phyloP scores from a whole-genome alignment of 2,797 vertebrate species.

The Epinephelus awoara region DNA sequence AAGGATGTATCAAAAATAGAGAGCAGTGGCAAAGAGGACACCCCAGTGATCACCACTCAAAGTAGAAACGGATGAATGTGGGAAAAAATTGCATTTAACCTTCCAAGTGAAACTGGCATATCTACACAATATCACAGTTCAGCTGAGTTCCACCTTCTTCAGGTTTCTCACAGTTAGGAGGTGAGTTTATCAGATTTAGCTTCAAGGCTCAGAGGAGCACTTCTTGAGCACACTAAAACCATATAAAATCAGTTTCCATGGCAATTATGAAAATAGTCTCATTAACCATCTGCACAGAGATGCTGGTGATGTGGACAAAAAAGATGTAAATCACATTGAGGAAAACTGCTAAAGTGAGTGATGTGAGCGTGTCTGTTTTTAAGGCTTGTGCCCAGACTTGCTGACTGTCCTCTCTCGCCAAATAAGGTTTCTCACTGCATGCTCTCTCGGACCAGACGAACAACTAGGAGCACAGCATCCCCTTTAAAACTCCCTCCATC shows the following conservation, averaged over 20 bases:
- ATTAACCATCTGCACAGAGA: conserved; percentile 8
- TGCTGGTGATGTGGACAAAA: neutral
- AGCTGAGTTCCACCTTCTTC: neutral
- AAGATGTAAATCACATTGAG: neutral
- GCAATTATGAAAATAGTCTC: conserved; percentile 23
- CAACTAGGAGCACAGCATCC: conserved; percentile 21
- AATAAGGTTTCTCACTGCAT: conserved; percentile 66
- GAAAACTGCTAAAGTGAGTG: neutral
- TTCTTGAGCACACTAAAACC: neutral
- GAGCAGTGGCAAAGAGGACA: neutral
- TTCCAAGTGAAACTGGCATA: neutral
- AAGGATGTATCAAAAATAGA: too few relatives aligned
- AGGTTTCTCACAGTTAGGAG: neutral
- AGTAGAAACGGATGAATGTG: neutral
- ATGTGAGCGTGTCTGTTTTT: conserved; percentile 14
- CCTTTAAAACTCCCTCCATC: conserved; percentile 25
- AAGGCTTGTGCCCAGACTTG: conserved; percentile 22
- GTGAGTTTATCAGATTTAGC: neutral
- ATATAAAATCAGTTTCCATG: conserved; percentile 44
- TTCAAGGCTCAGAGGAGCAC: neutral
- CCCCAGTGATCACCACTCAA: neutral
- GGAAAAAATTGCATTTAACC: too few relatives aligned
- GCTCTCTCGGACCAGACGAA: conserved; percentile 24
- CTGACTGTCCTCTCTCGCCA: conserved; percentile 49
- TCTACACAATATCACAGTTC: neutral